Conservation (phyloP, 1,140 invertebrate species). For the Cyclina sinensis region DNA sequence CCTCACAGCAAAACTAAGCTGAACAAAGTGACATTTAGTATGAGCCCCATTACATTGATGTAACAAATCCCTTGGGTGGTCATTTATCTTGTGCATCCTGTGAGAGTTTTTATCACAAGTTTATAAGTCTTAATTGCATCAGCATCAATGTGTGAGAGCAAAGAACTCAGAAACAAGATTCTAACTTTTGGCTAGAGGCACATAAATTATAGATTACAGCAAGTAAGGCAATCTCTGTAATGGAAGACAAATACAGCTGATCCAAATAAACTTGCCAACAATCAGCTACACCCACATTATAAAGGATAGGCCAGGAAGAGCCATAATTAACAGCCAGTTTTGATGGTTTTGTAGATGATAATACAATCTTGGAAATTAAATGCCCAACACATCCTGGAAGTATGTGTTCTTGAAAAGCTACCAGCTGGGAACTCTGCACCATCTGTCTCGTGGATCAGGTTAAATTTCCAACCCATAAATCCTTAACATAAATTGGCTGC, state of each 20-base stretch:
- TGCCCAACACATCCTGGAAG: neutral
- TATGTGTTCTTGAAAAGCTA: conserved; percentile 15
- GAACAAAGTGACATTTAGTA: no score
- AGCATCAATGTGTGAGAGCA: no score
- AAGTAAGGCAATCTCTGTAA: neutral
- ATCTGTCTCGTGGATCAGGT: conserved; percentile 23
- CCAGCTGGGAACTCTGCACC: conserved; percentile 36
- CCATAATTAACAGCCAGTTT: neutral
- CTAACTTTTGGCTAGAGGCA: neutral
- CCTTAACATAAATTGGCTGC: conserved; percentile 37
- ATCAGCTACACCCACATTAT: conserved; percentile 5
- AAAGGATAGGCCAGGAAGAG: neutral
- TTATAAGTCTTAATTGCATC: no score
- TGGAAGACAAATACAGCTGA: neutral
- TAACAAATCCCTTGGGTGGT: no score
- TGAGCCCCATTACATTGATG: no score
- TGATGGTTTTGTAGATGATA: conserved; percentile 13
- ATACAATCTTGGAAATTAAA: conserved; percentile 24
- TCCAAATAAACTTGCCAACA: neutral
- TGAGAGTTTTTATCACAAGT: no score
- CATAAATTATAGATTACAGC: neutral
- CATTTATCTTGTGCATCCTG: no score
- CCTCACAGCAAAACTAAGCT: no score
- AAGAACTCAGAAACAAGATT: neutral
- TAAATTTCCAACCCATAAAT: conserved; percentile 60